Base-by-base conservation (phyloP, 92 coral and sea anemone species). In the Porites lobata region DNA sequence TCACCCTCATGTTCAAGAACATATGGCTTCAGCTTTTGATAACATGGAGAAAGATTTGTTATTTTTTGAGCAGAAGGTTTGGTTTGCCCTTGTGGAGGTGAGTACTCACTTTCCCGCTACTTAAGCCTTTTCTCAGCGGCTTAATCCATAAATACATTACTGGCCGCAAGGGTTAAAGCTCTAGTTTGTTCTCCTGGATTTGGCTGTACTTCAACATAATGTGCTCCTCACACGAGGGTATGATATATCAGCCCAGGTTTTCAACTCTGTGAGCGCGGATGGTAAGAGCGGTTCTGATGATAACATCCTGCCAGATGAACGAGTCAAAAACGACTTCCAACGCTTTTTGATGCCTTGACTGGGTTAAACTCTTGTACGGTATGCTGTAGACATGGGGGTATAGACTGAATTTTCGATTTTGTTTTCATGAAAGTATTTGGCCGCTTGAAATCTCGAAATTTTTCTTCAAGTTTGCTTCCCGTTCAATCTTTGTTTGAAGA, bases 51-150 rank as follows among this genome's bases (percentile, higher is more conserved):
- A 57, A 53, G 79, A 75, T 12, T 75, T 75, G 79, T 47, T 75
- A 75, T 75, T 75, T 75, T 21, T 50, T 75, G 79, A 75, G 78
- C 20, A 74, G 21, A 61, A 75, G 50, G 79, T 24, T 53, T 56
- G 79, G 79, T 75, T 75, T 75, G 50, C 79, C 79, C 57, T 65
- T 75, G 66, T 75, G 65, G 50, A 75, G 79, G 79, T 75, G 57
- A 11, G 62, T 19, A 11, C 17, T 68, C 4, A 7, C 26, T 75
- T 75, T 51, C 79, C 4, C 65, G 57, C 57, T 14, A 20, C n/a
- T 62, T 3, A 15, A 18, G 8, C 8, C 47, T 38, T 38, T 38
- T 38, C 47, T 38, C 47, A 38, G 47, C 47, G 47, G 47, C 47
- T 2, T 38, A 38, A 4, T 38, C 47, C 47, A 38, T 62, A 62